A percentile compares a stretch with the other conserved stretches of the same genome.
Conservation (phyloP, 2,888 invertebrate genomes). For the Hecatera dysodea region DNA sequence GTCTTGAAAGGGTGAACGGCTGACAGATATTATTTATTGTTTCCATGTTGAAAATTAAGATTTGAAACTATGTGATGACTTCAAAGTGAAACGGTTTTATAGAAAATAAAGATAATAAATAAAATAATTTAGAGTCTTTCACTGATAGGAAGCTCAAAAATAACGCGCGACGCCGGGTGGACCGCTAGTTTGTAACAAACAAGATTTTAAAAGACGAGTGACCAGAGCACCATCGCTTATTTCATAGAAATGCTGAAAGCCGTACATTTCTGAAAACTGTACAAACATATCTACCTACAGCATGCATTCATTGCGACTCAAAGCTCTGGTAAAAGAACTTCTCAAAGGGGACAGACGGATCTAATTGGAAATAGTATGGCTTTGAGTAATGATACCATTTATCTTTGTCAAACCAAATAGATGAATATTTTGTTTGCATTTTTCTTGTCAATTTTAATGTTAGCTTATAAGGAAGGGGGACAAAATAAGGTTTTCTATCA, state of each 20-base stretch:
- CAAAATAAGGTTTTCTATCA: too few relatives aligned
- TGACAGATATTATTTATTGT: background rate
- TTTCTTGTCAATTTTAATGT: background rate
- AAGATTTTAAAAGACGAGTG: background rate
- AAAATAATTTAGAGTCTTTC: too few relatives aligned
- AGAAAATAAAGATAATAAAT: too few relatives aligned
- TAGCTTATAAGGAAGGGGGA: too few relatives aligned
- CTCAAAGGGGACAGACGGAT: slow-evolving; percentile 46
- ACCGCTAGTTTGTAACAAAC: background rate
- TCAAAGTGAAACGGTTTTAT: too few relatives aligned
- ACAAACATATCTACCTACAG: slow-evolving; percentile 3
- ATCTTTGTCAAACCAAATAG: background rate
- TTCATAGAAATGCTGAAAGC: background rate
- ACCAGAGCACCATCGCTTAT: background rate
- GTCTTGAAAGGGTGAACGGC: background rate
- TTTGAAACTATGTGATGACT: background rate
- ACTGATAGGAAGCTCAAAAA: too few relatives aligned
- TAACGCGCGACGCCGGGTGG: too few relatives aligned
- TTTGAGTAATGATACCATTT: background rate
- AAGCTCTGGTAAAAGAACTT: slow-evolving; percentile 58
- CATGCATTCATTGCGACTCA: slow-evolving; percentile 46
- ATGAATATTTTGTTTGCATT: background rate
- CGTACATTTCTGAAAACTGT: slow-evolving; percentile 19
- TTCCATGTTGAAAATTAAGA: background rate
- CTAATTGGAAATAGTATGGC: slow-evolving; percentile 73